Conservation (phyloP, 2,113 vertebrate genomes). For the Hyperopisus bebe region DNA sequence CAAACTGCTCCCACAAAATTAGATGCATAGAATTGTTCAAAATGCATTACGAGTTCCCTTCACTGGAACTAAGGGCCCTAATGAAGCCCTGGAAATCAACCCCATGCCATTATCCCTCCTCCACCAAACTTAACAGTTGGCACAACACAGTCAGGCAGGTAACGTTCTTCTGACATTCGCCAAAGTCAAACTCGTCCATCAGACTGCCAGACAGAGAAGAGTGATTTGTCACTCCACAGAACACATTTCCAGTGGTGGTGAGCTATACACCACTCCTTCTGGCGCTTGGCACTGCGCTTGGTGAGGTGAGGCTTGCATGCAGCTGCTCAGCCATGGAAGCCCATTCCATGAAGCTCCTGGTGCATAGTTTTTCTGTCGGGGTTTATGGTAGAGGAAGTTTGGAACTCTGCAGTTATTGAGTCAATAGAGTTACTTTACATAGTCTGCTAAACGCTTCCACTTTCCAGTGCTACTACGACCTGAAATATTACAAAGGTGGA, state of each 20-base stretch:
- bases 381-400: not conserved
- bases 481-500: not conserved
- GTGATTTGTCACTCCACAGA: not conserved
- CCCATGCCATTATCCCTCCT: not conserved
- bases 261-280: not conserved
- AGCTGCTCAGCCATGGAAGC: not conserved
- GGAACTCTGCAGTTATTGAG: not conserved
- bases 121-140: not conserved
- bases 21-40: not conserved
- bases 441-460: not conserved
- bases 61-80: not conserved
- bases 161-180: not conserved
- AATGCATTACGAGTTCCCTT: not conserved
- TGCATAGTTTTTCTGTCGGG: not conserved
- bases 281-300: not conserved
- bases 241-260: not conserved
- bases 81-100: not conserved
- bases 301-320: not conserved
- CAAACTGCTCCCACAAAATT: not conserved
- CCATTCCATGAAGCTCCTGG: not conserved
- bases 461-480: no score
- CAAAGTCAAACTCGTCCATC: not conserved
- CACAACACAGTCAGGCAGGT: not conserved
- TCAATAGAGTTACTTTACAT: not conserved
- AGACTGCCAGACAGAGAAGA: not conserved